Conservation (phyloP, 2,888 invertebrate species). For the Acheta domesticus region DNA sequence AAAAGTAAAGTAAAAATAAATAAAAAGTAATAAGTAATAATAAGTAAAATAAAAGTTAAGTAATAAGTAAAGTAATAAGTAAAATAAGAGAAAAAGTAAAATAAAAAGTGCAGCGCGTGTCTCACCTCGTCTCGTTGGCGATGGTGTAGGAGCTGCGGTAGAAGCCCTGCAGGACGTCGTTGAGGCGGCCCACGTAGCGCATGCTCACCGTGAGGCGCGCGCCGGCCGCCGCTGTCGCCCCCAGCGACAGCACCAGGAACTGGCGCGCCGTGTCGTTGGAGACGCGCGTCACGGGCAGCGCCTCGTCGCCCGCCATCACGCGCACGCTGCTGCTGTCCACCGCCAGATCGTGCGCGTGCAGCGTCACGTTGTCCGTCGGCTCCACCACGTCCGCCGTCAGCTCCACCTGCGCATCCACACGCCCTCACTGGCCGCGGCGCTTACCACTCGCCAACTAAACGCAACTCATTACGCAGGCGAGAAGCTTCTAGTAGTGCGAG, state of each 20-base stretch:
- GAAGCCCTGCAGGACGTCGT: constrained; percentile 50
- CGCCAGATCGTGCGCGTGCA: constrained; percentile 69
- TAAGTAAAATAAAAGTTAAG: too few species aligned
- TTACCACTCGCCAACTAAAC: too few species aligned
- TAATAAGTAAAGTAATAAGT: too few species aligned
- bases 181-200: constrained; percentile 46
- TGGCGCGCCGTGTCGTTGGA: constrained; percentile 60
- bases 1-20: too few species aligned
- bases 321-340: constrained; percentile 58
- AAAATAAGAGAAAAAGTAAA: too few species aligned
- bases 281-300: constrained; percentile 38
- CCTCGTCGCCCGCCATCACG: constrained; percentile 44
- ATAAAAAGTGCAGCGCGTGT: too few species aligned
- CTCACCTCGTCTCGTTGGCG: constrained; percentile 39
- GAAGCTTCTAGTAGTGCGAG: too few species aligned
- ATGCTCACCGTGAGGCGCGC: constrained; percentile 45
- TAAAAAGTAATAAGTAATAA: too few species aligned
- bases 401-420: neutral
- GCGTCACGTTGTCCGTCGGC: constrained; percentile 63
- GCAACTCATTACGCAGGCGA: too few species aligned
- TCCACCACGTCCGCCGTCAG: constrained; percentile 56
- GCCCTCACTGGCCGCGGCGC: too few species aligned
- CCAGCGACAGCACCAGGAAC: constrained; percentile 58
- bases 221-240: constrained; percentile 40
- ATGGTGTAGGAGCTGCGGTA: constrained; percentile 57